Evolutionary conservation across 2,113 vertebrate species (phyloP).

Genomic region (Turnix velox): DNA sequence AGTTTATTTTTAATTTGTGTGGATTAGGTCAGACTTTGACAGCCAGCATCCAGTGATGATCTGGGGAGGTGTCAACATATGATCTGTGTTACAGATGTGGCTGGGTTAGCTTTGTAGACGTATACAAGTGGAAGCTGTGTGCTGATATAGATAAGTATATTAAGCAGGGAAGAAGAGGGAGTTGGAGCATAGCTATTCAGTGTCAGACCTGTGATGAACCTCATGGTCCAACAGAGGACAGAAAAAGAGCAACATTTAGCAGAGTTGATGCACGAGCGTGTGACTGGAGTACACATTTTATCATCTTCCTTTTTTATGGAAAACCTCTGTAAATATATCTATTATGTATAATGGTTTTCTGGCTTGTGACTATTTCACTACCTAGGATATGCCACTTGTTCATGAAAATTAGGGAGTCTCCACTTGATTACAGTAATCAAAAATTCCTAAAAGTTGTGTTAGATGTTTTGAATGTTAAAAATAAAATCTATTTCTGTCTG

Average conservation of each 20-base stretch:
- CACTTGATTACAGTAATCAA: not conserved
- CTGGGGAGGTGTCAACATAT: not conserved
- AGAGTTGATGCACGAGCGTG: not conserved
- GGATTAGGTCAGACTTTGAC: not conserved
- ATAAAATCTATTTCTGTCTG: not conserved
- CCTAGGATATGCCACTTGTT: not conserved
- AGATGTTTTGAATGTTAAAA: not conserved
- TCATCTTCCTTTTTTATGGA: not conserved
- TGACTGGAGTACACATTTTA: not conserved
- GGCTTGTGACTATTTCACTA: not conserved
- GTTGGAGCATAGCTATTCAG: not conserved
- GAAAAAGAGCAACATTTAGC: not conserved
- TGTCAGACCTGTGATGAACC: not conserved
- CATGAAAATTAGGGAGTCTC: not conserved
- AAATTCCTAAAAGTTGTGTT: not conserved
- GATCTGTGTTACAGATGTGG: not conserved
- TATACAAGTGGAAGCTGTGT: not conserved
- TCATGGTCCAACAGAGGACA: not conserved
- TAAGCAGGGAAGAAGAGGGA: not conserved
- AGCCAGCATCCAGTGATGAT: not conserved
- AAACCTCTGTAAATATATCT: not conserved
- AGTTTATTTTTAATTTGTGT: not conserved
- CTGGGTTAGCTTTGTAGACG: not conserved
- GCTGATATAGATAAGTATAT: not conserved
- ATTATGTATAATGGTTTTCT: not conserved